A percentile compares a stretch with the other conserved stretches of the same genome.
These are phyloP conservation scores for Troides helena DNA, from an alignment of 2,888 invertebrate genomes.

Conservation along the genomic window DNA sequence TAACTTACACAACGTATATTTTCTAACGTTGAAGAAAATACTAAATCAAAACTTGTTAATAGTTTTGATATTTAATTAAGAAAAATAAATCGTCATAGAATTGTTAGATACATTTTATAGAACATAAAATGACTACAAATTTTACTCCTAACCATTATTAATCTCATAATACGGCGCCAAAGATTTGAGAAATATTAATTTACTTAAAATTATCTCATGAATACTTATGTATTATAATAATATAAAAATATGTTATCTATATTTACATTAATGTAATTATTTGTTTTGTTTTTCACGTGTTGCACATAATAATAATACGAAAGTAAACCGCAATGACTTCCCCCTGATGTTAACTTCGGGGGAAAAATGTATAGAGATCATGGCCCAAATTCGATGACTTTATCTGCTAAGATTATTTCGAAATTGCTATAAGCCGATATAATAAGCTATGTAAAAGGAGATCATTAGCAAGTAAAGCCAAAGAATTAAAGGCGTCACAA, in stretches of 20 bases:
- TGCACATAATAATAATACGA: constrained; percentile 39
- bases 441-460: constrained; percentile 13
- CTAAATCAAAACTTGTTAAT: background rate
- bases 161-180: constrained; percentile 53
- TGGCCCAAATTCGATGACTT: constrained; percentile 23
- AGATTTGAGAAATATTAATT: constrained; percentile 65
- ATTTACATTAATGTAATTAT: constrained; percentile 70
- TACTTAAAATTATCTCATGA: constrained; percentile 55
- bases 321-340: constrained; percentile 21
- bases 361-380: constrained; percentile 3
- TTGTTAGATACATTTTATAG: constrained; percentile 19
- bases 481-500: constrained; percentile 21
- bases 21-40: background rate
- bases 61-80: constrained; percentile 19
- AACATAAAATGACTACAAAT: constrained; percentile 26
- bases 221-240: constrained; percentile 66
- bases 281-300: constrained; percentile 38
- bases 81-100: constrained; percentile 5
- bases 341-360: background rate
- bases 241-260: constrained; percentile 77
- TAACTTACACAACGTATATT: constrained; percentile 3
- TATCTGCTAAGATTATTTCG: constrained; percentile 21
- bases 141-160: constrained; percentile 31
- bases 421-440: background rate
- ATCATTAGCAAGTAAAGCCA: constrained; percentile 37